A percentile compares a stretch with the other conserved stretches of the same genome.
Evolutionary conservation across 2,113 vertebrate genomes (phyloP).

Genomic region (Hucho hucho): DNA sequence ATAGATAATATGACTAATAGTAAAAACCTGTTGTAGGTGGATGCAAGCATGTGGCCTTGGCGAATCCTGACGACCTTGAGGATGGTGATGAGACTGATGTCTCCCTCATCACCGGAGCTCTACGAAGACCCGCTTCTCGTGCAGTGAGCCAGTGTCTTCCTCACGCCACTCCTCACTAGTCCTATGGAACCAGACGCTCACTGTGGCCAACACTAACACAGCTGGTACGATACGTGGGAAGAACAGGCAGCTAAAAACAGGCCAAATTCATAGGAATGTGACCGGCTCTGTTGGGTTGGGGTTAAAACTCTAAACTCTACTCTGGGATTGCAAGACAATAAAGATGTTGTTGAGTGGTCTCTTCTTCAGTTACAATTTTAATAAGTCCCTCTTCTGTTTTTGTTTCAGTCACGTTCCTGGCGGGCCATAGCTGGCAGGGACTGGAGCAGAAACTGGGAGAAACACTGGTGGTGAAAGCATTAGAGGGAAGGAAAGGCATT

Average conservation of each 20-base stretch:
- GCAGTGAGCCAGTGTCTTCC: constrained; percentile 10
- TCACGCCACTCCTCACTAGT: constrained; percentile 63
- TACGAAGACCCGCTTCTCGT: constrained; percentile 59
- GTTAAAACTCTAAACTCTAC: no score
- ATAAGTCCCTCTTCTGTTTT: constrained; percentile 17
- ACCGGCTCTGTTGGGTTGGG: no score
- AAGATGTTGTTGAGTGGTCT: not conserved
- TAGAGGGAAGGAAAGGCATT: constrained; percentile 86
- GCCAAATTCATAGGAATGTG: no score
- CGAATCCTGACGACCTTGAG: constrained; percentile 52
- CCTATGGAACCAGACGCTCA: constrained; percentile 73
- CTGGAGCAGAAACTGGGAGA: constrained; percentile 87
- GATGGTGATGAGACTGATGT: constrained; percentile 70
- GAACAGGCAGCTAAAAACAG: no score
- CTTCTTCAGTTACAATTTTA: not conserved
- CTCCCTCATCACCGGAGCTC: constrained; percentile 87
- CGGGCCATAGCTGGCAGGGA: constrained; percentile 88
- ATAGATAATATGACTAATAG: not conserved
- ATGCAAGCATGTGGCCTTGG: constrained; percentile 76
- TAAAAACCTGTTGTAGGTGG: constrained; percentile 73
- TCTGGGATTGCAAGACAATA: not conserved
- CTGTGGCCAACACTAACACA: constrained; percentile 76
- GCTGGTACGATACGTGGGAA: constrained; percentile 76
- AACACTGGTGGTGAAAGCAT: constrained; percentile 79
- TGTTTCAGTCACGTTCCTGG: constrained; percentile 83